Conservation (phyloP, 2,888 invertebrate species). For the Chalcosyrphus nemorum region DNA sequence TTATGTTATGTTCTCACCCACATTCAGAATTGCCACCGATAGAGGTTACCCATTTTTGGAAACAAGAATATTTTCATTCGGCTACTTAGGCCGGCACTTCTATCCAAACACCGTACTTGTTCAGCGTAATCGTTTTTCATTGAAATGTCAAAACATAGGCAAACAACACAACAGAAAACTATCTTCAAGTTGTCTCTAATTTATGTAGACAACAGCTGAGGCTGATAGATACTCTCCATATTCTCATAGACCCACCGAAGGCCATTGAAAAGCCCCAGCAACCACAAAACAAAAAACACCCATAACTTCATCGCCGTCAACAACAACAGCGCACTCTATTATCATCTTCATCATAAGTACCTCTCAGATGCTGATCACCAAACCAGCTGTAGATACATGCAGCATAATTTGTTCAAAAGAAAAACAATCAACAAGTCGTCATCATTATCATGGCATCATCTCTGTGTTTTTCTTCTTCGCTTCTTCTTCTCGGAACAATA, state of each 20-base stretch:
- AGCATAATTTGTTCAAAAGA: constrained; percentile 54
- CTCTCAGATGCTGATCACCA: constrained; percentile 35
- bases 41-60: background rate
- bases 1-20: background rate
- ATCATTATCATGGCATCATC: constrained; percentile 48
- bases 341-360: constrained; percentile 48
- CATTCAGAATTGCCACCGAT: background rate
- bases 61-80: background rate
- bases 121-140: constrained; percentile 13
- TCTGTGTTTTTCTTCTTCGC: too few species aligned
- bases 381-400: background rate
- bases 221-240: background rate
- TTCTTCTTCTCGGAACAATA: constrained; percentile 13
- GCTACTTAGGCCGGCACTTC: too few species aligned
- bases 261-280: constrained; percentile 13
- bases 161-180: background rate
- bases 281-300: constrained; percentile 24
- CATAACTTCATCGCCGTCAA: constrained; percentile 64
- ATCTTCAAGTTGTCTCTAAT: constrained; percentile 8
- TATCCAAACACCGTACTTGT: background rate
- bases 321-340: constrained; percentile 33
- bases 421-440: constrained; percentile 32
- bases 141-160: constrained; percentile 20
- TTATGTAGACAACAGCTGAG: constrained; percentile 4
- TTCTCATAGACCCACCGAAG: background rate